Conservation (phyloP, 1,140 invertebrate species). For the Sinella curviseta region DNA sequence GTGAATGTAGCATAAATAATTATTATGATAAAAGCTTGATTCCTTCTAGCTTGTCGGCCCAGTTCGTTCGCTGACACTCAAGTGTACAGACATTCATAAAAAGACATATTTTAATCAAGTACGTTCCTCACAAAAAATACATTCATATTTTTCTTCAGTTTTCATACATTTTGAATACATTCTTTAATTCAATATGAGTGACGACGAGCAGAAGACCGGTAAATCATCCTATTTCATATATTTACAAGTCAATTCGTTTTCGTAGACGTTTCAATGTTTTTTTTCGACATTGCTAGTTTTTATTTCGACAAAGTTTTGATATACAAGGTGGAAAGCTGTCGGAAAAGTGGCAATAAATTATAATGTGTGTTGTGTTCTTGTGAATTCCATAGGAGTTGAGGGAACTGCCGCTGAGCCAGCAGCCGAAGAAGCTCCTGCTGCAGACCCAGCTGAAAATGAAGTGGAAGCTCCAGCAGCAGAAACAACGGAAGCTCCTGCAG, state of each 20-base stretch:
- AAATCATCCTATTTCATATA: no score
- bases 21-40: slow-evolving; percentile 13
- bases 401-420: slow-evolving; percentile 27
- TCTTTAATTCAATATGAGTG: background rate
- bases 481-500: background rate
- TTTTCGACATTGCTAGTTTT: no score
- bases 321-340: no score
- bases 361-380: background rate
- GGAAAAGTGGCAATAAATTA: no score
- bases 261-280: no score
- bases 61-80: slow-evolving; percentile 18
- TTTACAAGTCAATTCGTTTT: no score
- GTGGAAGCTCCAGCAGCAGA: background rate
- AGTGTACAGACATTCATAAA: background rate
- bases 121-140: background rate
- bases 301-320: no score
- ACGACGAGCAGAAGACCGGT: slow-evolving; percentile 13
- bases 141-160: background rate
- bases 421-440: background rate
- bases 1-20: slow-evolving; percentile 22
- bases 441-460: slow-evolving; percentile 11
- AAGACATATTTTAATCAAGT: background rate
- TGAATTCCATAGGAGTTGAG: slow-evolving; percentile 30
- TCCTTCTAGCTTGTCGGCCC: slow-evolving; percentile 3
- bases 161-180: background rate